Evolutionary conservation across 2,797 vertebrate genomes (phyloP).

Genomic region (Carapus acus): DNA sequence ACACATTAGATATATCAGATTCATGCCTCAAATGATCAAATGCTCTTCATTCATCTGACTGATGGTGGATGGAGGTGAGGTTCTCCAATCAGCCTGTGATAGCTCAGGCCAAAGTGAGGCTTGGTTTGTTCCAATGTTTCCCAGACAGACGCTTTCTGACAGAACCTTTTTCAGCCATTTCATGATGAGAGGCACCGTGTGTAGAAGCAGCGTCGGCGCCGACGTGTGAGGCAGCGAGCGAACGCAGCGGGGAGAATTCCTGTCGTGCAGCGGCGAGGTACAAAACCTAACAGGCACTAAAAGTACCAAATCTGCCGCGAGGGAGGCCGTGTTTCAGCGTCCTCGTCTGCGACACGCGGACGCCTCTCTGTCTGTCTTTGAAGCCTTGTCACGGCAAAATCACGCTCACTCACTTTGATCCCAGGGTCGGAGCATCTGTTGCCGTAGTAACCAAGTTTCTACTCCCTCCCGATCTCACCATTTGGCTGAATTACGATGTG

Average conservation of each 20-base stretch:
- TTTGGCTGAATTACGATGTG: not conserved
- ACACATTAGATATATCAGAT: too few species aligned
- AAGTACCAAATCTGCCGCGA: not conserved
- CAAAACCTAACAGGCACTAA: not conserved
- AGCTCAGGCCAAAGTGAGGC: too few species aligned
- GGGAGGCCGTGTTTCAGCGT: slow-evolving; percentile 1
- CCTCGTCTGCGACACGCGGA: slow-evolving; percentile 14
- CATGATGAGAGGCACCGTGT: too few species aligned
- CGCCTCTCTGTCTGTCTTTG: slow-evolving; percentile 6
- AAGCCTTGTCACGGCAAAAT: slow-evolving; percentile 22
- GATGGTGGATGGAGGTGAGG: too few species aligned
- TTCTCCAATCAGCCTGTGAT: too few species aligned
- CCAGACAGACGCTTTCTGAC: too few species aligned
- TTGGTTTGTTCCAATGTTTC: too few species aligned
- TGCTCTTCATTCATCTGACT: too few species aligned
- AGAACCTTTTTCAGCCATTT: too few species aligned
- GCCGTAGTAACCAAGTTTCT: slow-evolving; percentile 29
- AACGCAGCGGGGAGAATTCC: not conserved
- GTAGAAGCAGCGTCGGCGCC: not conserved
- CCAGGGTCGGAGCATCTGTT: slow-evolving; percentile 23
- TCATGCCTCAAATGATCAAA: too few species aligned
- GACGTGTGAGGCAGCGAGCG: not conserved
- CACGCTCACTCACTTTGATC: slow-evolving; percentile 14
- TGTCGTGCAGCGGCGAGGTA: slow-evolving; percentile 1
- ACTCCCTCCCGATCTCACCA: not conserved